These are phyloP conservation scores for Spongilla lacustris DNA, from an alignment of 37 sponge, comb jelly and placozoan species.

Conservation along the genomic window DNA sequence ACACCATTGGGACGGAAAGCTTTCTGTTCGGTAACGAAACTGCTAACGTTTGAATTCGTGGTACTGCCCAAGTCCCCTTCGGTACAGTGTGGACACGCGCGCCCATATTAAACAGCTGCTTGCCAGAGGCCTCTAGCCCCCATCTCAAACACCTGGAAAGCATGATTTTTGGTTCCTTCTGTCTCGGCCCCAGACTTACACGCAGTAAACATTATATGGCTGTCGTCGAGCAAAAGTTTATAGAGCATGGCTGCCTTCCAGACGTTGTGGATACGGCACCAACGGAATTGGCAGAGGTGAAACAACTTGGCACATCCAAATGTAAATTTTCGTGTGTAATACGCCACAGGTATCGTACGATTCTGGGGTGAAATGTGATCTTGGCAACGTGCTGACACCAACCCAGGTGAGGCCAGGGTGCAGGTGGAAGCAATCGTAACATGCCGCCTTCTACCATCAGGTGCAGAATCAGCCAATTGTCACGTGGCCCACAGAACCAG, in stretches of 20 bases:
- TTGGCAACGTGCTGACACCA: constrained; percentile 78
- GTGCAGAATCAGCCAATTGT: constrained; percentile 69
- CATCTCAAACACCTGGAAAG: not conserved
- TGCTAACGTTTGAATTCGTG: not conserved
- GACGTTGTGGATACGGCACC: constrained; percentile 71
- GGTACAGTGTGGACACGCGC: not conserved
- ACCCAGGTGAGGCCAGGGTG: constrained; percentile 37
- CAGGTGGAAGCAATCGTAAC: not conserved
- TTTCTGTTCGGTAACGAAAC: not conserved
- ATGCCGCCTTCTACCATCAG: constrained; percentile 15
- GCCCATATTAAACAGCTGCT: not conserved
- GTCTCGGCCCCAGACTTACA: not conserved
- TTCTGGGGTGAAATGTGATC: constrained; percentile 31
- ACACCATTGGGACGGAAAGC: not conserved
- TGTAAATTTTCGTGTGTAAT: not conserved
- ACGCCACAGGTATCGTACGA: constrained; percentile 11
- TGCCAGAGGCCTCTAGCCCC: not conserved
- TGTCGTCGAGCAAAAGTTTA: constrained; percentile 27
- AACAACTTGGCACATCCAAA: not conserved
- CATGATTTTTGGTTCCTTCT: not conserved
- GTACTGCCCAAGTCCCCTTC: not conserved
- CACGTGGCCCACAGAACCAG: constrained; percentile 68
- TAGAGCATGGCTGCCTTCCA: constrained; percentile 49
- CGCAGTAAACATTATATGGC: constrained; percentile 4
- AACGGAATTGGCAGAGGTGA: constrained; percentile 31